Evolutionary conservation across 2,797 vertebrate genomes (phyloP).

Genomic region (Chrysolophus pictus): DNA sequence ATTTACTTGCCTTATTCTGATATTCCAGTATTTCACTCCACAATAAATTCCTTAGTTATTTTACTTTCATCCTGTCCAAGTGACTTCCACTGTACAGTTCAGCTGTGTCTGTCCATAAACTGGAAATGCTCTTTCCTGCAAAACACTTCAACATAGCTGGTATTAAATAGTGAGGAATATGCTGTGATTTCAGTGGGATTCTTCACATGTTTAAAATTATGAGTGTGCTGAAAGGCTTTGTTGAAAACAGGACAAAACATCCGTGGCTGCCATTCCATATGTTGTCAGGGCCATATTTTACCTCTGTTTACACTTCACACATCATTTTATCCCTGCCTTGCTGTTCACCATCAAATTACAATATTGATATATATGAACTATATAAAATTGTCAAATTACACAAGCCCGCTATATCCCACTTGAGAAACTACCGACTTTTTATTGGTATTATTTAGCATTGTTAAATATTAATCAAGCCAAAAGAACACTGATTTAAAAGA

Average conservation of each 20-base stretch:
- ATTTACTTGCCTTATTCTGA: constrained; percentile 30
- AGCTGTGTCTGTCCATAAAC: neutral
- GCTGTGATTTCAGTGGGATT: neutral
- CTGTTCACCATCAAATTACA: neutral
- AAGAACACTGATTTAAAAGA: neutral
- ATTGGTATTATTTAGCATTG: neutral
- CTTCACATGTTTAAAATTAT: neutral
- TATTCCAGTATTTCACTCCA: neutral
- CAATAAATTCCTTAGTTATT: constrained; percentile 1
- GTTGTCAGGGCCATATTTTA: neutral
- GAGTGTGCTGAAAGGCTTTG: neutral
- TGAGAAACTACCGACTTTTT: neutral
- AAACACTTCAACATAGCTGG: neutral
- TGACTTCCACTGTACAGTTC: neutral
- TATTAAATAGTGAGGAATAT: neutral
- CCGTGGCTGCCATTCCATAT: neutral
- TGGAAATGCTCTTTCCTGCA: neutral
- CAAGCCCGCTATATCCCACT: neutral
- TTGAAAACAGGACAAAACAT: neutral
- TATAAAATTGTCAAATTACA: neutral
- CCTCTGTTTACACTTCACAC: neutral
- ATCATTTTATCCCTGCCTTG: neutral
- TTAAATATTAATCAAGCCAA: neutral
- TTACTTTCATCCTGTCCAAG: neutral
- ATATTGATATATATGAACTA: no score